Evolutionary conservation across 2,113 vertebrate species (phyloP).

Genomic region (Tachysurus fulvidraco): DNA sequence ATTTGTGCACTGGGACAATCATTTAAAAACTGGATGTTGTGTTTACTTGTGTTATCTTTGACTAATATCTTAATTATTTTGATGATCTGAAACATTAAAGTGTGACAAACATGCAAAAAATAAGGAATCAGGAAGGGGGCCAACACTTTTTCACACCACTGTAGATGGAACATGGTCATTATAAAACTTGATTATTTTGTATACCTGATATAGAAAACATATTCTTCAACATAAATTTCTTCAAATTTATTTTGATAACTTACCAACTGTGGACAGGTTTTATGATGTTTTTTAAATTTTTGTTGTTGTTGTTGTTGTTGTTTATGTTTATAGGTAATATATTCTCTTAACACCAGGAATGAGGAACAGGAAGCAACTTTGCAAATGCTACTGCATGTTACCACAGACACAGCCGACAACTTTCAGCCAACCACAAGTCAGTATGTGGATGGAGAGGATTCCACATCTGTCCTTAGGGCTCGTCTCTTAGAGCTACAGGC

Average conservation of each 20-base stretch:
- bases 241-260: not conserved
- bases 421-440: conserved; percentile 68
- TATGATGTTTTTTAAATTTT: not conserved
- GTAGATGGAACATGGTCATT: not conserved
- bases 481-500: conserved; percentile 83
- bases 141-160: no score
- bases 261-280: not conserved
- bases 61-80: no score
- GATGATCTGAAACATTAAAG: no score
- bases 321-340: conserved; percentile 82
- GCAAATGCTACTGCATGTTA: conserved; percentile 79
- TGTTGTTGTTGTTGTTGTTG: not conserved
- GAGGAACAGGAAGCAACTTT: conserved; percentile 87
- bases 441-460: conserved; percentile 74
- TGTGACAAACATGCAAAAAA: no score
- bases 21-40: not conserved
- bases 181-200: not conserved
- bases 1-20: not conserved
- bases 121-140: no score
- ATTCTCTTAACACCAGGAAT: conserved; percentile 89
- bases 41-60: not conserved
- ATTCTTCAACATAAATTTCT: not conserved
- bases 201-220: not conserved
- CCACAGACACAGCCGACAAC: conserved; percentile 76
- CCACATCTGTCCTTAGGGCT: conserved; percentile 72